Evolutionary conservation across 2,888 invertebrate genomes (phyloP).

Genomic region (Lacanobia wlatinum): DNA sequence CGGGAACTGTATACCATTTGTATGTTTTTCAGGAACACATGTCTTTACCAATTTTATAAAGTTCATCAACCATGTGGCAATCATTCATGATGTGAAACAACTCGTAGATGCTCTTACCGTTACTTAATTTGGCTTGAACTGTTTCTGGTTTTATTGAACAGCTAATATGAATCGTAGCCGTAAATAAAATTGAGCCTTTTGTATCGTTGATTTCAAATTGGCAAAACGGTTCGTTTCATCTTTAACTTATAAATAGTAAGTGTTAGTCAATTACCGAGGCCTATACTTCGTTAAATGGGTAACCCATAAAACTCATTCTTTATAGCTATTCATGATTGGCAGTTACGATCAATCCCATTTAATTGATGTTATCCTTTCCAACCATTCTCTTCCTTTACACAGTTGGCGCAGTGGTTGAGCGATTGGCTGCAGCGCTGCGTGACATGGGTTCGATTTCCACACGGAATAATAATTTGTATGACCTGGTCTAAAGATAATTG

Average conservation of each 20-base stretch:
- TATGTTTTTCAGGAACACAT: too few species aligned
- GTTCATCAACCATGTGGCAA: too few species aligned
- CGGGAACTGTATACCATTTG: too few species aligned
- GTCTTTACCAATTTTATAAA: too few species aligned
- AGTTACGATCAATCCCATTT: background rate
- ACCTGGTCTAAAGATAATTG: too few species aligned
- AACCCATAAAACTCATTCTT: slow-evolving; percentile 3
- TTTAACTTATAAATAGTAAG: background rate
- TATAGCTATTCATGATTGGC: background rate
- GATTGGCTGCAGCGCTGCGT: too few species aligned
- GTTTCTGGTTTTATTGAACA: background rate
- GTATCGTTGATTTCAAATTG: slow-evolving; percentile 6
- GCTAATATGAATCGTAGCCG: background rate
- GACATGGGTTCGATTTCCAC: too few species aligned
- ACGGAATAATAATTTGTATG: too few species aligned
- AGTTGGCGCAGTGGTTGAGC: too few species aligned
- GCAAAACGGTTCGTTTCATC: slow-evolving; percentile 6
- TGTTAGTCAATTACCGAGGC: background rate
- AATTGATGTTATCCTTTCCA: background rate
- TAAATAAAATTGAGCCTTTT: background rate
- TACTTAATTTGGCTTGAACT: background rate
- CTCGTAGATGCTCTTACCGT: background rate
- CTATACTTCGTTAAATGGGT: slow-evolving; percentile 2
- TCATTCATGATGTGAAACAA: background rate
- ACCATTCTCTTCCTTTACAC: background rate